Evolutionary conservation across 1,140 invertebrate genomes (phyloP), one percentile per base, ranked within the genome.

Genomic region (Heliconius himera): DNA sequence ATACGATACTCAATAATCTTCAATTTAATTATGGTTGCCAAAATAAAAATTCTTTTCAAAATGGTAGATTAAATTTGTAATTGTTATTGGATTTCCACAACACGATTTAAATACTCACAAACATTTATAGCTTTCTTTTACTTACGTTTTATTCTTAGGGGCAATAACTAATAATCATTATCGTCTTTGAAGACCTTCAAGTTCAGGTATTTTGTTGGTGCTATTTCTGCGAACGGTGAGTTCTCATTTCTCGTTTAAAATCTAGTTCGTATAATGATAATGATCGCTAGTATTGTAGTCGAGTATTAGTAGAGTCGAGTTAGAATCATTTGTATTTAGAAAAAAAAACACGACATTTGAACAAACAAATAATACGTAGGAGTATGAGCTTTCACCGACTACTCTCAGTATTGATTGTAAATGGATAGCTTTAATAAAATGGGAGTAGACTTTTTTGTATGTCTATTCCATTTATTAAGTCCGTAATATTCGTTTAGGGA

Each of bases 41-140:
- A 75, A 79, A 74, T 76, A 80, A 80, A 60, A 80, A 5, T 73
- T 70, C 60, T 51, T 73, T 38, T 80, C 33, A 60, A 80, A 79
- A 80, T 80, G 74, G 79, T 66, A 77, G 51, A 78, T 81, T 38
- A 81, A 81, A 72, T 74, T 78, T 70, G 76, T 80, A 82, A 84
- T 81, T 82, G 81, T 78, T 80, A 79, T 84, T 81, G 83, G 76
- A 79, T 82, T 81, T 82, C 77, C 70, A 76, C 66, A 74, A 66
- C 71, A 80, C 33, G 78, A 81, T 84, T 84, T 80, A 80, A 84
- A 81, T 76, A 76, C 77, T 80, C 75, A 78, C 81, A 77, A 83
- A 78, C 70, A 80, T 81, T 83, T 80, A 83, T 81, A 75, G 78
- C 73, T 76, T 81, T 78, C 56, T 38, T 73, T 70, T 20, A 56